Base-by-base conservation (phyloP, 2,113 vertebrate species). In the Spermophilus dauricus region DNA sequence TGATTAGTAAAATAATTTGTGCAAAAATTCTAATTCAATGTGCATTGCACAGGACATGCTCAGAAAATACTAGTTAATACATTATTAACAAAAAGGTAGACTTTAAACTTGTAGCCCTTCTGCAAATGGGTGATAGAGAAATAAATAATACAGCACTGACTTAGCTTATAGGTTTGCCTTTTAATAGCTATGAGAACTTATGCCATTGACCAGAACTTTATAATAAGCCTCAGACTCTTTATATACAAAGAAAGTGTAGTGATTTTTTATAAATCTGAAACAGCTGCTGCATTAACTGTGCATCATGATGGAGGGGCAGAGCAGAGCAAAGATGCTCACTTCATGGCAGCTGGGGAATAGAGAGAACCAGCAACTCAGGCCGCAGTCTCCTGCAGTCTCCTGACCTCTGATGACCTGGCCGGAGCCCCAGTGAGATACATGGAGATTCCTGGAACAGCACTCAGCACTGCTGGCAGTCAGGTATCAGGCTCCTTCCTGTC, bases 1-100 rank as follows among this genome's bases (percentile, higher is more conserved):
- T 37, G 48, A 51, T 93, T 65, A 88, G 37, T 86, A 76, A 95
- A 97, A 96, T 86, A 91, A 78, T 56, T 2, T 75, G 10, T 84
- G 26, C 32, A 75, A 51, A 85, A 85, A 58, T 91, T 96, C 61
- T 77, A 88, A 93, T 88, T 95, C 53, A 48, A 77, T 75, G 85
- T 88, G 67, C 89, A 4, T 75, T 90, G 72, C 11, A 63, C 37
- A 63, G 22, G 11, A 48, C 5, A 0, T 73, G 45, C 6, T 90
- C 45, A 69, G 73, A 86, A 92, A 91, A 95, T 58, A 8, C 12
- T 81, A 56, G 48, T 77, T 83, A 89, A 42, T 67, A 22, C 26
- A 78, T 88, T 87, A 63, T 34, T 72, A 81, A 95, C 45, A 84
- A 86, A 96, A 97, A 42, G 14, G 13, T 8, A 67, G 28, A n/a